phyloP scores from a whole-genome alignment of 2,888 invertebrate genomes.

The Agrilus cyanescens region DNA sequence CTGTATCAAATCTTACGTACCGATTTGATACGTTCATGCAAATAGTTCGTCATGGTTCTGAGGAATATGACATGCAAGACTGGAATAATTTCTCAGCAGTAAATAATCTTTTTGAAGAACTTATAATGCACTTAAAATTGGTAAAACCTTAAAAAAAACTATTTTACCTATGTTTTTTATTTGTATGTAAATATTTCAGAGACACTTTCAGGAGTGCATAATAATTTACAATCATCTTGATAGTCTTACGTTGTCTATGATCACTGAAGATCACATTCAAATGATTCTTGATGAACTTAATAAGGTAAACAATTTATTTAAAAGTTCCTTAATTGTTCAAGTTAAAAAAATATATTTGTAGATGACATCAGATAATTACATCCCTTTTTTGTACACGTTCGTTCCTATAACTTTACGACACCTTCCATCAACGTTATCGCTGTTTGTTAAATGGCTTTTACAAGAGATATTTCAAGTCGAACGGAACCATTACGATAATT shows the following conservation, averaged over 20 bases:
- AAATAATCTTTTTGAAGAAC: slow-evolving; percentile 32
- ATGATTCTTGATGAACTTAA: slow-evolving; percentile 20
- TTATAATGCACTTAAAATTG: slow-evolving; percentile 29
- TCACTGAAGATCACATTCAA: slow-evolving; percentile 18
- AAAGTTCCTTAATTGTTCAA: slow-evolving; percentile 16
- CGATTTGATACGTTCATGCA: slow-evolving; percentile 34
- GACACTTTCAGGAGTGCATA: slow-evolving; percentile 25
- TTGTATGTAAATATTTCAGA: slow-evolving; percentile 19
- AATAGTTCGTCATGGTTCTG: slow-evolving; percentile 13
- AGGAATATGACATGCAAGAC: slow-evolving; percentile 23
- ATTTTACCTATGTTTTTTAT: slow-evolving; percentile 3
- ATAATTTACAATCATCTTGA: slow-evolving; percentile 25
- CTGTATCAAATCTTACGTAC: slow-evolving; percentile 18
- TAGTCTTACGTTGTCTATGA: slow-evolving; percentile 10
- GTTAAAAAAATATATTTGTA: slow-evolving; percentile 23
- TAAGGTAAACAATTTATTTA: slow-evolving; percentile 15
- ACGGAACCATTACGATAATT: slow-evolving; percentile 20
- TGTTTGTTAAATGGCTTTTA: slow-evolving; percentile 25
- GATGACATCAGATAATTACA: slow-evolving; percentile 14
- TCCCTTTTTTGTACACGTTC: slow-evolving; percentile 24
- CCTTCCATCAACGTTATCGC: slow-evolving; percentile 18
- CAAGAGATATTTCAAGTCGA: slow-evolving; percentile 22
- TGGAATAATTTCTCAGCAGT: slow-evolving; percentile 35
- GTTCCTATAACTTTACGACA: slow-evolving; percentile 22
- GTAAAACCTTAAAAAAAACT: slow-evolving; percentile 22